Conservation (phyloP, 1,140 invertebrate genomes). For the Tenebrio molitor region DNA sequence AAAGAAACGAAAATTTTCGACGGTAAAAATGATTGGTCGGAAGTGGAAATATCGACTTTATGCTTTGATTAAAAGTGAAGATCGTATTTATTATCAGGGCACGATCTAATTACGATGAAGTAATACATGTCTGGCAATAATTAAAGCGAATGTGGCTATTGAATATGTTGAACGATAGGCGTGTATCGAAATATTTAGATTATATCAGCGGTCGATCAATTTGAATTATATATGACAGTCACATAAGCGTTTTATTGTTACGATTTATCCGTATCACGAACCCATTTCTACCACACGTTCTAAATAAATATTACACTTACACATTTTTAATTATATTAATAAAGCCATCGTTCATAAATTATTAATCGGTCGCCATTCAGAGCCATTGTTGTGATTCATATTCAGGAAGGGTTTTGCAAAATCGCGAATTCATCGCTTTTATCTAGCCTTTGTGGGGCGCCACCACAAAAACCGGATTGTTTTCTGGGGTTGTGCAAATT, state of each 20-base stretch:
- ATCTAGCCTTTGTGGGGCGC: no score
- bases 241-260: conserved; percentile 44
- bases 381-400: no score
- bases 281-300: conserved; percentile 20
- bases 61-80: conserved; percentile 13
- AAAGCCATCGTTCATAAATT: neutral
- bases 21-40: no score
- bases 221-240: conserved; percentile 43
- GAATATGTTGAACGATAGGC: conserved; percentile 40
- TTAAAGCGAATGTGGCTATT: conserved; percentile 38
- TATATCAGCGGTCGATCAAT: conserved; percentile 43
- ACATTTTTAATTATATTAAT: conserved; percentile 22
- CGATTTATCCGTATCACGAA: conserved; percentile 33
- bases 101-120: conserved; percentile 35
- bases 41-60: neutral
- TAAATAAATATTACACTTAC: conserved; percentile 34
- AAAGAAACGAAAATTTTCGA: no score
- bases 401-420: no score
- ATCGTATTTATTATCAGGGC: conserved; percentile 41
- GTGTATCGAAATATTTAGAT: conserved; percentile 42
- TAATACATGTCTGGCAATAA: conserved; percentile 21
- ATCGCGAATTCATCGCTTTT: no score
- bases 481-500: no score
- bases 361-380: no score
- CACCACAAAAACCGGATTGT: no score